These are phyloP conservation scores for Palaemon carinicauda DNA, from an alignment of 1,140 invertebrate genomes.

Conservation along the genomic window DNA sequence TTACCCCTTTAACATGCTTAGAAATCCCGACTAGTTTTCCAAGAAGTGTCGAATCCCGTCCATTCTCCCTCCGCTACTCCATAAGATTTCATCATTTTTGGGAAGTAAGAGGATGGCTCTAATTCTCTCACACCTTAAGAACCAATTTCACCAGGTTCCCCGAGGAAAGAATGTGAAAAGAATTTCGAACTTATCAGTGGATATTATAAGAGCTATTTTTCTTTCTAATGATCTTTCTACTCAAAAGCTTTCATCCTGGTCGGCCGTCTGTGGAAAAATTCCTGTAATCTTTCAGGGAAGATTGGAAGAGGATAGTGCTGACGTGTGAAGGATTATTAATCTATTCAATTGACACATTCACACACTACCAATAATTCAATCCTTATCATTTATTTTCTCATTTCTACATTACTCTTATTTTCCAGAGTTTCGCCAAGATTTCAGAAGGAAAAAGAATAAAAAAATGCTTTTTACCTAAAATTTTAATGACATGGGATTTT, in stretches of 20 bases:
- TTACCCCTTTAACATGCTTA: no score
- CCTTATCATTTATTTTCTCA: neutral
- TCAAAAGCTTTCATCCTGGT: neutral
- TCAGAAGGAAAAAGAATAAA: neutral
- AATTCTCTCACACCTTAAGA: no score
- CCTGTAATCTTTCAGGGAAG: constrained; percentile 24
- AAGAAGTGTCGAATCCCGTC: no score
- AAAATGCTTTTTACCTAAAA: no score
- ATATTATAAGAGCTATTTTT: neutral
- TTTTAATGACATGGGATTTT: neutral
- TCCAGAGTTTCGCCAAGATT: neutral
- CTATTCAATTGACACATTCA: constrained; percentile 20
- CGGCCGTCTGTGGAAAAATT: constrained; percentile 22
- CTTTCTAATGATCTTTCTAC: neutral
- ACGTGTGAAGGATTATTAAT: constrained; percentile 30
- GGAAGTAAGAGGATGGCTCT: no score
- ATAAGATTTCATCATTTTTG: no score
- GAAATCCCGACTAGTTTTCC: no score
- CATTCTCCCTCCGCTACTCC: no score
- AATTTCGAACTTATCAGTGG: neutral
- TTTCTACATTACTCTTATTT: neutral
- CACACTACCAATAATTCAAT: neutral
- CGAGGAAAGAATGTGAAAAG: no score
- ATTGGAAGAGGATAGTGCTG: constrained; percentile 29
- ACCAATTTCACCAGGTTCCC: no score